These are phyloP conservation scores for Ceratina australensis DNA, from an alignment of 1,140 invertebrate species.

Conservation along the genomic window DNA sequence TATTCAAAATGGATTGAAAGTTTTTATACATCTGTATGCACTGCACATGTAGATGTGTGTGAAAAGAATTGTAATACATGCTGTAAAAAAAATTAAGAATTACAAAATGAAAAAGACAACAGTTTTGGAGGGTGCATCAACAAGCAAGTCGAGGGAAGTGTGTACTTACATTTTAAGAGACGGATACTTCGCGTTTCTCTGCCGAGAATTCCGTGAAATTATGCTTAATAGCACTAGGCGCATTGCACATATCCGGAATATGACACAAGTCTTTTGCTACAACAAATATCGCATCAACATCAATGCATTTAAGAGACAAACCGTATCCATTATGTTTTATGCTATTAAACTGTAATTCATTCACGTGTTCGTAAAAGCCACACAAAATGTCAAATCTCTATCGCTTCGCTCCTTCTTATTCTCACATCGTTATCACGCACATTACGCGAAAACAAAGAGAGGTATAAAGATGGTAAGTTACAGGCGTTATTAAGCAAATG, in stretches of 20 bases:
- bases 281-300: conserved; percentile 40
- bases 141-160: conserved; percentile 10
- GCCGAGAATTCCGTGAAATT: conserved; percentile 19
- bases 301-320: conserved; percentile 52
- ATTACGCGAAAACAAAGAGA: too few relatives aligned
- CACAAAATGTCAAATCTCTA: conserved; percentile 3
- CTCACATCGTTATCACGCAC: background rate
- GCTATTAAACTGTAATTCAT: conserved; percentile 44
- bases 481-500: background rate
- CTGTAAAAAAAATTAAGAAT: conserved; percentile 37
- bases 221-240: background rate
- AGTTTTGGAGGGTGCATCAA: conserved; percentile 17
- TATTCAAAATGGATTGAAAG: conserved; percentile 1
- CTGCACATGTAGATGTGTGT: background rate
- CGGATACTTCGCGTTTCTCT: conserved; percentile 7
- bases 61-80: conserved; percentile 21
- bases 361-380: conserved; percentile 49
- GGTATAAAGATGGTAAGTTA: too few relatives aligned
- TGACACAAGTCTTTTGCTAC: conserved; percentile 11
- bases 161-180: conserved; percentile 47
- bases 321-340: conserved; percentile 35
- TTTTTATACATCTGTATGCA: background rate
- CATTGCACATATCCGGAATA: conserved; percentile 46
- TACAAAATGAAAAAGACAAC: conserved; percentile 41
- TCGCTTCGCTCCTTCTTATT: background rate